phyloP scores from a whole-genome alignment of 2,113 vertebrate genomes.

The Periophthalmus modestus region DNA sequence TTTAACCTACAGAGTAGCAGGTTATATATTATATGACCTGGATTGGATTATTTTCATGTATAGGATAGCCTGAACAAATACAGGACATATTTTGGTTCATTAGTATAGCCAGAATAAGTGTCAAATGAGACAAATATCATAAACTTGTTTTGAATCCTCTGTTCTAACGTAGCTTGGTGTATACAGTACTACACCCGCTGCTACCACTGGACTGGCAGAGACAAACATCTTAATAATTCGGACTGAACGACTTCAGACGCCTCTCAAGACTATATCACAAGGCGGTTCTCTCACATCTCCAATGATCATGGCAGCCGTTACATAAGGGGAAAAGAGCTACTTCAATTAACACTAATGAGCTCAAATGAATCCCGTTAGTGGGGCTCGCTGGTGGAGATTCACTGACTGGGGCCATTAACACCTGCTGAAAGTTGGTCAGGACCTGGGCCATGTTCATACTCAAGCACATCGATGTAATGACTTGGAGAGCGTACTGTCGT shows the following conservation, averaged over 20 bases:
- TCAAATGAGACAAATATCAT: not conserved
- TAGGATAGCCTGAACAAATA: too few species aligned
- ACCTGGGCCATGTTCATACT: conserved; percentile 13
- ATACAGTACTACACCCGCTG: not conserved
- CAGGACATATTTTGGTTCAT: too few species aligned
- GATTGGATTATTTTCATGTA: too few species aligned
- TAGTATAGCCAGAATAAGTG: not conserved
- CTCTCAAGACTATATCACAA: not conserved
- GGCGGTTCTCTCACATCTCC: conserved; percentile 2
- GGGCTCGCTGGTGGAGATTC: conserved; percentile 44
- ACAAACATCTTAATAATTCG: not conserved
- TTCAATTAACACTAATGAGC: conserved; percentile 55
- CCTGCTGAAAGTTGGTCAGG: conserved; percentile 39
- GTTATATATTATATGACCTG: too few species aligned
- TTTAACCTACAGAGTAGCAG: too few species aligned
- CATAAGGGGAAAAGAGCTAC: conserved; percentile 28
- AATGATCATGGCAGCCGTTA: conserved; percentile 9
- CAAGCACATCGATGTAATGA: conserved; percentile 17
- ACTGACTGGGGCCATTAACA: conserved; percentile 47
- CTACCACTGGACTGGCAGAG: not conserved
- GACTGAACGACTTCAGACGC: not conserved
- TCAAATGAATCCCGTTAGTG: conserved; percentile 54
- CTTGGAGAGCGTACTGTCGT: conserved; percentile 12
- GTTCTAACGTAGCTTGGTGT: not conserved
- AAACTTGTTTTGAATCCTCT: not conserved